phyloP scores from a whole-genome alignment of 2,797 vertebrate genomes.

The Cyprinella venusta region DNA sequence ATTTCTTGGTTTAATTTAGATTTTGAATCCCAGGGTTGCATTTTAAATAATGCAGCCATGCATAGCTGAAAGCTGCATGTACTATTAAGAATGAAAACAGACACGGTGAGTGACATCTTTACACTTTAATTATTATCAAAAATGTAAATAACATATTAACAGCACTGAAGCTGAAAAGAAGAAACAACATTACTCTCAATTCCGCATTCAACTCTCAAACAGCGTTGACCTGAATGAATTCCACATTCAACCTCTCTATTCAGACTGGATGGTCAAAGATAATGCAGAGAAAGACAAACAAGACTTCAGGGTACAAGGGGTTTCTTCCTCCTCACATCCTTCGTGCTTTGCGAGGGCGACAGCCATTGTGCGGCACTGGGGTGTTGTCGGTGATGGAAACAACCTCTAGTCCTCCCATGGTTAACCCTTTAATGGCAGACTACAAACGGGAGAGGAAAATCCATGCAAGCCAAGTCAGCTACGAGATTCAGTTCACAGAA shows the following conservation, averaged over 20 bases:
- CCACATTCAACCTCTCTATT: conserved; percentile 3
- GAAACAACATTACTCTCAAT: background rate
- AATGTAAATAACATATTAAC: conserved; percentile 28
- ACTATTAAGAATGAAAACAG: background rate
- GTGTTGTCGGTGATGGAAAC: conserved; percentile 97
- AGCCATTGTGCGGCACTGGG: conserved; percentile 95
- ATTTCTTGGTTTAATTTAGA: conserved; percentile 13
- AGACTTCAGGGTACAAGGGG: conserved; percentile 25
- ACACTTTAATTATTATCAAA: conserved; percentile 33
- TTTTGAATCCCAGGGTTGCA: background rate
- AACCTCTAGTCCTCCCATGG: conserved; percentile 91
- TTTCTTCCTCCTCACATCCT: conserved; percentile 70
- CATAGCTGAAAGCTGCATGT: background rate
- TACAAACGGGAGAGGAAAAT: conserved; percentile 70
- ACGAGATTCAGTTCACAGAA: background rate
- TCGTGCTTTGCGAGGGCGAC: conserved; percentile 91
- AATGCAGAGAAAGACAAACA: conserved; percentile 15
- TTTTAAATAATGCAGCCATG: background rate
- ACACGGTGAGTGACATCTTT: background rate
- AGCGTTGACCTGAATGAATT: too few relatives aligned
- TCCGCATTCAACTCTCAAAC: background rate
- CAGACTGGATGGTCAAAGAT: background rate
- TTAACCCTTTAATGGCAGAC: conserved; percentile 93
- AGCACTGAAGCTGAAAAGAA: background rate
- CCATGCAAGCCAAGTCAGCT: conserved; percentile 13